A percentile compares a stretch with the other conserved stretches of the same genome.
Conservation (phyloP, 35 echinoderm and acorn worm genomes). For the Acanthaster planci region DNA sequence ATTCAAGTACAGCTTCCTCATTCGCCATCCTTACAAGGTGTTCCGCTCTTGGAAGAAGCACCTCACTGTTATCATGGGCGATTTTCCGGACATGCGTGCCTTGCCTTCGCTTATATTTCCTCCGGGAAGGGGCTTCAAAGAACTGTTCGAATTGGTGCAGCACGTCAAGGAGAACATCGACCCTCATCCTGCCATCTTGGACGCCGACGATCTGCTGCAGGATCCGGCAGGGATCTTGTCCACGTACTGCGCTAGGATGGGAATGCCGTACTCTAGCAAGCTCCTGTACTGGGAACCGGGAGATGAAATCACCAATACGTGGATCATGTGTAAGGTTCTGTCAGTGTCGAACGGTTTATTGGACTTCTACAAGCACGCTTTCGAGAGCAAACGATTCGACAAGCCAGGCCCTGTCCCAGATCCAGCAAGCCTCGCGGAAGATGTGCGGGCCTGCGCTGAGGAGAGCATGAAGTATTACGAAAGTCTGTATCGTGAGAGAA, state of each 20-base stretch:
- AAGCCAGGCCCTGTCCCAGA: neutral
- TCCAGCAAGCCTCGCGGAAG: neutral
- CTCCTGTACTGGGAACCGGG: constrained; percentile 41
- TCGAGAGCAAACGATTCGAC: neutral
- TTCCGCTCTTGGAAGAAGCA: no score
- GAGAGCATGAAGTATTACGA: neutral
- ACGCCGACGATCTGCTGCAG: constrained; percentile 48
- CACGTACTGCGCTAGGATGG: constrained; percentile 29
- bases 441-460: neutral
- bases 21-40: no score
- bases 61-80: no score
- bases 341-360: neutral
- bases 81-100: no score
- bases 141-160: constrained; percentile 13
- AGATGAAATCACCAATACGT: neutral
- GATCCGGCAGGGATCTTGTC: constrained; percentile 36
- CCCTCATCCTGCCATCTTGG: constrained; percentile 41
- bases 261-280: constrained; percentile 22
- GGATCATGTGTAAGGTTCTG: neutral
- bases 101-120: neutral
- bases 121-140: constrained; percentile 3
- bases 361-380: neutral
- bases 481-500: neutral
- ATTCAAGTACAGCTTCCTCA: no score
- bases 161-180: constrained; percentile 27